Base-by-base conservation (phyloP, 2,113 vertebrate genomes). In the Aepyceros melampus region DNA sequence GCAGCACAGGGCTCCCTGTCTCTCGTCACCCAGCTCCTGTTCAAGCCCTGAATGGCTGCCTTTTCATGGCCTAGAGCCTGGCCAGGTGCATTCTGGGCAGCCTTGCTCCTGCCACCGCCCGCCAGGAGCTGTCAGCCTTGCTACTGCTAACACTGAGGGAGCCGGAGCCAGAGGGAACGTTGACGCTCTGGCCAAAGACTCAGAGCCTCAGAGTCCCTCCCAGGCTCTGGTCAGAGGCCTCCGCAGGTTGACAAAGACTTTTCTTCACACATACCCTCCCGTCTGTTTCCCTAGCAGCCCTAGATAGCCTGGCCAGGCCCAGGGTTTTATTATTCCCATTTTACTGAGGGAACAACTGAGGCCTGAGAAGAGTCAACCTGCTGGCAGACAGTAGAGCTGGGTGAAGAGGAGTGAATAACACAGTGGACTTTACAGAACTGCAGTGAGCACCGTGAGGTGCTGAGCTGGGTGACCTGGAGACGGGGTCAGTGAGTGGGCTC, bases 21-120 rank as follows among this genome's bases (percentile, higher is more conserved):
- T 90, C 9, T 97, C 97, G 0, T 82, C 95, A 94, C 89, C 92
- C 10, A 98, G 98, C 98, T 94, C 51, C 91, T 0, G 45, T 97
- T 98, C 98, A 98, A 98, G 89, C 5, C 17, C 91, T 97, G 92
- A 98, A 98, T 98, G 98, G 95, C 94, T 2, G 29, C 64, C 98
- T 98, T 98, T 98, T 97, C 98, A 25, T 8, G 13, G 85, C 87
- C 78, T 53, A 1, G 49, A 94, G 96, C 67, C 87, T 56, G 95
- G 83, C 96, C 97, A 25, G 25, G 91, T 27, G 93, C 9, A 2
- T 93, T 15, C 64, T 8, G 79, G 87, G 97, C 93, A 60, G 85
- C 89, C 19, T 82, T 12, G 90, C 85, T 79, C 43, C 88, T 3
- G 2, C 45, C 31, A 1, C 11, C 3, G 53, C 31, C 53, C 0